phyloP scores from a whole-genome alignment of 2,797 vertebrate species.

The Podarcis siculus region DNA sequence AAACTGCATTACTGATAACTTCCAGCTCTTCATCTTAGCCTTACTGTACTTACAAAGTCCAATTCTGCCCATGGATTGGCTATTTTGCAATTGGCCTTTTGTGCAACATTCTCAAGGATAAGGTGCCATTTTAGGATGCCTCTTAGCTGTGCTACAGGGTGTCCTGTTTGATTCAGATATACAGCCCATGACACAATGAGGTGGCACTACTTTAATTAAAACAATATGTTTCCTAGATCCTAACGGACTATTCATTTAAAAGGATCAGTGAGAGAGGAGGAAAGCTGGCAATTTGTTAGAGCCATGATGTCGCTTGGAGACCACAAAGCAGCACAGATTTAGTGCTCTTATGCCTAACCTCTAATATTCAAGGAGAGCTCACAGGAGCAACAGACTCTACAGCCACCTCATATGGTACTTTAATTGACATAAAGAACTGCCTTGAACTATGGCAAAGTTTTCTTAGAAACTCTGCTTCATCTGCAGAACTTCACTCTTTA shows the following conservation, averaged over 20 bases:
- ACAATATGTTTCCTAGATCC: conserved; percentile 60
- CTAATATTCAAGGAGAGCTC: not conserved
- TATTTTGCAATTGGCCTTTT: not conserved
- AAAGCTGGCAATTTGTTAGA: conserved; percentile 48
- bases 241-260: conserved; percentile 56
- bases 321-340: not conserved
- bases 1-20: not conserved
- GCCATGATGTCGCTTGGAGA: not conserved
- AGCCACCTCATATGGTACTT: not conserved
- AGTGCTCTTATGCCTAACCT: conserved; percentile 44
- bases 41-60: not conserved
- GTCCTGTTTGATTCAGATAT: conserved; percentile 58
- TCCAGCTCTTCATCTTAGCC: not conserved
- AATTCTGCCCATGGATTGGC: not conserved
- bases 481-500: not conserved
- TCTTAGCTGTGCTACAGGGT: conserved; percentile 25
- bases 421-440: rapidly evolving
- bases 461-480: not conserved
- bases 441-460: not conserved
- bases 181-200: conserved; percentile 41
- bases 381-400: not conserved
- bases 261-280: conserved; percentile 18
- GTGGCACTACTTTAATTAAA: conserved; percentile 63
- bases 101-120: conserved; percentile 13
- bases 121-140: not conserved